Percentiles rank a stretch among this genome's conserved stretches.
phyloP scores from a whole-genome alignment of 2,797 vertebrate species.

The Pangasius sanitwongsei region DNA sequence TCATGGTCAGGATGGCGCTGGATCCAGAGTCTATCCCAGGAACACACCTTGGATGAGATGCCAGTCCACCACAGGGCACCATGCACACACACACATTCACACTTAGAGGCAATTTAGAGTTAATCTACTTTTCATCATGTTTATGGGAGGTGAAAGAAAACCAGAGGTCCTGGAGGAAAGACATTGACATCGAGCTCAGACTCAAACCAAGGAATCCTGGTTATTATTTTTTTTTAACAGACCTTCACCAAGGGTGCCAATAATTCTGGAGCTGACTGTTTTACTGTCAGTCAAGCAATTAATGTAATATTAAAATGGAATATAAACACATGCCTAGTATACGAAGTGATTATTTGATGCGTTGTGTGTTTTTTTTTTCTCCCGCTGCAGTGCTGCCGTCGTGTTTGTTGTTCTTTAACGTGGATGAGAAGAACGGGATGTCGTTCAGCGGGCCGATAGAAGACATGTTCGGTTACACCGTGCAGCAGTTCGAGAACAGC shows the following conservation, averaged over 20 bases:
- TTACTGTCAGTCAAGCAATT: not conserved
- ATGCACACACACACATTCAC: not conserved
- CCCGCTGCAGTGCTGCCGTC: constrained; percentile 72
- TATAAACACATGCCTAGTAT: not conserved
- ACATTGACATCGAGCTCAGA: not conserved
- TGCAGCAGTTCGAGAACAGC: constrained; percentile 95
- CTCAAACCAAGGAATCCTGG: not conserved
- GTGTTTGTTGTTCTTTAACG: constrained; percentile 81
- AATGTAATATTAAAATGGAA: not conserved
- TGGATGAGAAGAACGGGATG: constrained; percentile 91
- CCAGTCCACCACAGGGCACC: not conserved
- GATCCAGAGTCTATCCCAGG: not conserved
- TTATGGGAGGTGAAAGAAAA: not conserved
- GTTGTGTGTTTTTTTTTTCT: not conserved
- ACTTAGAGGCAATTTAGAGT: not conserved
- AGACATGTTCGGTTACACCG: constrained; percentile 96
- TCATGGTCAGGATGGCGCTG: not conserved
- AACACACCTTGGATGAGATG: not conserved
- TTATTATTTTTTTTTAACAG: not conserved
- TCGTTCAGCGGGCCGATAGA: constrained; percentile 89
- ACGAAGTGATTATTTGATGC: not conserved
- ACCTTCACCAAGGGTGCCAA: not conserved
- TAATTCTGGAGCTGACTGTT: not conserved
- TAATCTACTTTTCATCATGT: not conserved
- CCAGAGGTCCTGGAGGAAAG: not conserved